Percentiles rank a stretch among this genome's conserved stretches.
Evolutionary conservation across 2,888 invertebrate species (phyloP).

Genomic region (Carabus problematicus): DNA sequence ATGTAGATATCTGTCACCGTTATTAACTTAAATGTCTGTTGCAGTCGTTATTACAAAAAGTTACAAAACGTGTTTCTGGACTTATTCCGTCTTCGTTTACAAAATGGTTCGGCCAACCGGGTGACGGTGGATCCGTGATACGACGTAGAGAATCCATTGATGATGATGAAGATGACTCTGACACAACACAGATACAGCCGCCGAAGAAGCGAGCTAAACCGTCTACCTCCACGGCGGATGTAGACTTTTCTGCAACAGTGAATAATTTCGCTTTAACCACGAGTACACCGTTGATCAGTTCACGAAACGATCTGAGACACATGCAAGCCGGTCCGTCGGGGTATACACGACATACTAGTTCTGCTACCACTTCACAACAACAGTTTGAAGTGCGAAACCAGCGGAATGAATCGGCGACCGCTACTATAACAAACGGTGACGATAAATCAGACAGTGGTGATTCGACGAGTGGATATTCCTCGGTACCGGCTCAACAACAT

Average conservation of each 20-base stretch:
- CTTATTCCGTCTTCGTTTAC: constrained; percentile 68
- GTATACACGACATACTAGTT: constrained; percentile 20
- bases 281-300: constrained; percentile 17
- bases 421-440: constrained; percentile 52
- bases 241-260: no score
- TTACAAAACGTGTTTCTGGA: constrained; percentile 69
- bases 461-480: constrained; percentile 47
- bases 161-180: constrained; percentile 57
- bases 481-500: constrained; percentile 42
- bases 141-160: constrained; percentile 59
- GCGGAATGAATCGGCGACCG: constrained; percentile 6
- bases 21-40: constrained; percentile 50
- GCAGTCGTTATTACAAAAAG: constrained; percentile 75
- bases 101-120: constrained; percentile 62
- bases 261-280: constrained; percentile 22
- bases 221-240: constrained; percentile 43
- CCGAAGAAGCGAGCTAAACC: constrained; percentile 59
- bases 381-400: constrained; percentile 12
- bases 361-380: constrained; percentile 6
- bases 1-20: background rate
- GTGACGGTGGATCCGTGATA: constrained; percentile 48
- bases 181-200: constrained; percentile 60
- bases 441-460: constrained; percentile 62
- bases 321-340: constrained; percentile 40
- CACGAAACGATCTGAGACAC: constrained; percentile 16